A percentile compares a stretch with the other conserved stretches of the same genome.
These are phyloP conservation scores for Saccostrea glomerata DNA, from an alignment of 1,140 invertebrate genomes.

Conservation along the genomic window DNA sequence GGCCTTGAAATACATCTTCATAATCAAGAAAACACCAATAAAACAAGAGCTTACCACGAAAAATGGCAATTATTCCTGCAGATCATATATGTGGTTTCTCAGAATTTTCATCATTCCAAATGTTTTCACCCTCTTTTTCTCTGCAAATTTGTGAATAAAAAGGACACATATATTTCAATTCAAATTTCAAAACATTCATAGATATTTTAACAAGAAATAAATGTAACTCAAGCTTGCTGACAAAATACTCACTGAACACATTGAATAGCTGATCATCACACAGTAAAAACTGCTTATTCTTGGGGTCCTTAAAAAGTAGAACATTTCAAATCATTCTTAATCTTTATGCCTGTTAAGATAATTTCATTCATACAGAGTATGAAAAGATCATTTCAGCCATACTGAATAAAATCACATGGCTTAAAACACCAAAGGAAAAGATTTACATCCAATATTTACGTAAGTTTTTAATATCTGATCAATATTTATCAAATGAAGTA, in stretches of 20 bases:
- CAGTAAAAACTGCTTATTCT: constrained; percentile 95
- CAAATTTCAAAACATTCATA: neutral
- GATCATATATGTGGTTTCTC: constrained; percentile 88
- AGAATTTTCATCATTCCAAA: constrained; percentile 94
- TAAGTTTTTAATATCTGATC: no score
- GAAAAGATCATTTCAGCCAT: neutral
- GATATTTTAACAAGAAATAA: neutral
- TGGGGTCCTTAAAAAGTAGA: constrained; percentile 84
- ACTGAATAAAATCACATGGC: no score
- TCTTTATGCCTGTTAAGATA: no score
- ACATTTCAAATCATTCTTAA: neutral
- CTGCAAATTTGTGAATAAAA: constrained; percentile 56
- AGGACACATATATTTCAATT: neutral
- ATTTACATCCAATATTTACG: no score
- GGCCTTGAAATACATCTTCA: no score
- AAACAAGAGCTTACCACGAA: neutral
- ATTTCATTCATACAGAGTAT: neutral
- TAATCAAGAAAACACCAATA: neutral
- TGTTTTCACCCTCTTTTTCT: constrained; percentile 68
- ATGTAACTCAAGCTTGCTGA: neutral
- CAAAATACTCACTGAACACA: constrained; percentile 83
- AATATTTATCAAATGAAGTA: no score
- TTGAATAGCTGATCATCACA: constrained; percentile 90
- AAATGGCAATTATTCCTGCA: constrained; percentile 25
- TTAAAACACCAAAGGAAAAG: no score